Conservation (phyloP, 2,888 invertebrate species). For the Latheticus oryzae region DNA sequence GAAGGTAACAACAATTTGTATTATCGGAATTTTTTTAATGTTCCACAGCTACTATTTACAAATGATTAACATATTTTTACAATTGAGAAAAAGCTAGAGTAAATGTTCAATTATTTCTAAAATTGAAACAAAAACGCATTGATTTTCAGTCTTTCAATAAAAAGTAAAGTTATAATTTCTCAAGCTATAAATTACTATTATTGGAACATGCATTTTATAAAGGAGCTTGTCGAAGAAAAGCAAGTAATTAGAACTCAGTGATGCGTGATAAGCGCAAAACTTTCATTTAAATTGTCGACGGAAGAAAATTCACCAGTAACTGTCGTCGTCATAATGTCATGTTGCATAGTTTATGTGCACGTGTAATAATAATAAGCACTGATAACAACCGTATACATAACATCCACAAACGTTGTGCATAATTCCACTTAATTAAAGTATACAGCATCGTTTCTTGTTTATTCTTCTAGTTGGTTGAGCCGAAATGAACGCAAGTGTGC, state of each 20-base stretch:
- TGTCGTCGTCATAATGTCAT: slow-evolving; percentile 8
- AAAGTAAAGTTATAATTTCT: slow-evolving; percentile 9
- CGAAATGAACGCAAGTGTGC: slow-evolving; percentile 11
- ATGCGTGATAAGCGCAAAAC: slow-evolving; percentile 29
- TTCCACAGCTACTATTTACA: background rate
- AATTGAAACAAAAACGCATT: too few species aligned
- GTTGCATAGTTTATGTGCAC: slow-evolving; percentile 33
- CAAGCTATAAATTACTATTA: slow-evolving; percentile 14
- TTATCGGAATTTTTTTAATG: slow-evolving; percentile 3
- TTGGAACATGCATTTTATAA: background rate
- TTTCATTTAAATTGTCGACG: slow-evolving; percentile 20
- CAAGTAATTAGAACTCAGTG: slow-evolving; percentile 31
- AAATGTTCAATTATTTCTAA: too few species aligned
- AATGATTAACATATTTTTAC: slow-evolving; percentile 2
- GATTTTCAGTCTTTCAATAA: too few species aligned
- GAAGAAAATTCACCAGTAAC: slow-evolving; percentile 10
- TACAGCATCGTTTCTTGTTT: slow-evolving; percentile 15
- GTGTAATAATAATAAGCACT: slow-evolving; percentile 37
- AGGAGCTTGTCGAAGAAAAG: background rate
- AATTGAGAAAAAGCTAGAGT: too few species aligned
- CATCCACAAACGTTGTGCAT: slow-evolving; percentile 32
- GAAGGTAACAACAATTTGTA: slow-evolving; percentile 25
- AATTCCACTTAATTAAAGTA: slow-evolving; percentile 32
- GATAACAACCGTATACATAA: slow-evolving; percentile 37
- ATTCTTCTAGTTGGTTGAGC: slow-evolving; percentile 31